Percentiles rank a stretch among this genome's conserved stretches.
phyloP scores from a whole-genome alignment of 1,140 invertebrate genomes.

The Drosophila guanche region DNA sequence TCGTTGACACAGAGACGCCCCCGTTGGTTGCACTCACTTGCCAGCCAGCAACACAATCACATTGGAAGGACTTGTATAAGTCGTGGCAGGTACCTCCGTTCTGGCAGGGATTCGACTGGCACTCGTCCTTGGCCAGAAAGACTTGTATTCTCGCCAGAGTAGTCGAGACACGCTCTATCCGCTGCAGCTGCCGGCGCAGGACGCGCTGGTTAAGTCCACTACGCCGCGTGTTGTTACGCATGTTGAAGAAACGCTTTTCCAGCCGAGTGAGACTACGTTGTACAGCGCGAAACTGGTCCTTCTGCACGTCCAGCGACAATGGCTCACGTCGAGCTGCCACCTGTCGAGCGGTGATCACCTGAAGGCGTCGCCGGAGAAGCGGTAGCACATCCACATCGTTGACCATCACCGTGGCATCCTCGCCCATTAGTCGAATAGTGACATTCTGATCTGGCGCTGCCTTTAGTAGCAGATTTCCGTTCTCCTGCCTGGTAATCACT shows the following conservation, averaged over 20 bases:
- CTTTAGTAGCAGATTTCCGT: slow-evolving; percentile 54
- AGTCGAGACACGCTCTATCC: slow-evolving; percentile 19
- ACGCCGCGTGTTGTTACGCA: slow-evolving; percentile 34
- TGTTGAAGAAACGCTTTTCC: slow-evolving; percentile 18
- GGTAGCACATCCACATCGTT: slow-evolving; percentile 61
- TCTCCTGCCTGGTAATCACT: neutral
- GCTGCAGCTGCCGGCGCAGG: slow-evolving; percentile 44
- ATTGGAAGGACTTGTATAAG: slow-evolving; percentile 88
- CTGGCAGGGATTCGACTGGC: slow-evolving; percentile 89
- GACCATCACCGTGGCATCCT: slow-evolving; percentile 53
- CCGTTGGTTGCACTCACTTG: slow-evolving; percentile 85
- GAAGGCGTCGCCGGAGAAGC: slow-evolving; percentile 31
- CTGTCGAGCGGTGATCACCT: slow-evolving; percentile 9
- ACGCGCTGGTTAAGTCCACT: slow-evolving; percentile 8
- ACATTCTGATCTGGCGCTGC: slow-evolving; percentile 60
- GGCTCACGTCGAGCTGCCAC: slow-evolving; percentile 25
- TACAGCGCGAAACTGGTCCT: slow-evolving; percentile 46
- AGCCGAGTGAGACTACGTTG: slow-evolving; percentile 38
- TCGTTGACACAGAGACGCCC: slow-evolving; percentile 39
- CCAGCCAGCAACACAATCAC: slow-evolving; percentile 90
- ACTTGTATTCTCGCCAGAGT: slow-evolving; percentile 10
- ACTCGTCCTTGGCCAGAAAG: slow-evolving; percentile 85
- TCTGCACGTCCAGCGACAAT: slow-evolving; percentile 35
- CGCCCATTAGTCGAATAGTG: slow-evolving; percentile 63
- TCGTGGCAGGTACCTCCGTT: slow-evolving; percentile 93